Base-by-base conservation (phyloP, 2,113 vertebrate genomes). In the Lampris megalopsis region DNA sequence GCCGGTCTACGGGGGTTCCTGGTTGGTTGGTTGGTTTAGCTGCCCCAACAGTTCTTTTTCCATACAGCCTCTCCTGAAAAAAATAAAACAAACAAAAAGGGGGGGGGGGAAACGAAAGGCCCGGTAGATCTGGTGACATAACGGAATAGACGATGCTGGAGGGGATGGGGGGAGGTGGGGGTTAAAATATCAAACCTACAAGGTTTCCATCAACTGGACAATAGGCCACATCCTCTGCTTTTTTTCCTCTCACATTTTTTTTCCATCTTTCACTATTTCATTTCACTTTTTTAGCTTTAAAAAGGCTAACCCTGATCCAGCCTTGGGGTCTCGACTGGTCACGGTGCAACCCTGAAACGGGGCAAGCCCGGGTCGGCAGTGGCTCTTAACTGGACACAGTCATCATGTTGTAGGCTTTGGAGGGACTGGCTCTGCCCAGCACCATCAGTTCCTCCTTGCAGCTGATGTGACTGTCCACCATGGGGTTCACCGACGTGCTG, bases 401-500 rank as follows among this genome's bases (percentile, higher is more conserved):
- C 98, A 99, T 99, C 98, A 99, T 99, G 92, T 94, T 97, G 95
- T 98, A 99, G 93, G 94, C 93, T 94, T 99, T 99, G 93, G 98
- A 96, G 90, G 98, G 97, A 94, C 97, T 99, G 86, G 96, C 94
- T 94, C 98, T 94, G 86, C 97, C 97, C 94, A 99, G 91, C 91
- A 97, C 95, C 92, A 97, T 95, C 90, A 99, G 95, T 96, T 98
- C 98, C 93, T 99, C 98, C 95, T 99, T 99, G 95, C 97, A 99
- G 96, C 98, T 98, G 95, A 97, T 97, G 90, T 95, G 95, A 95
- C 96, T 97, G 93, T 98, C 98, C 94, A 97, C 96, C 95, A 98
- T 95, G 70, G 96, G 91, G 91, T 95, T 84, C 89, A 93, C 93
- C 81, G 86, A 38, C 70, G 77, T 69, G 79, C 53, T 64, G 83